Conservation (phyloP, 2,113 vertebrate species). For the Salvelinus sp. region DNA sequence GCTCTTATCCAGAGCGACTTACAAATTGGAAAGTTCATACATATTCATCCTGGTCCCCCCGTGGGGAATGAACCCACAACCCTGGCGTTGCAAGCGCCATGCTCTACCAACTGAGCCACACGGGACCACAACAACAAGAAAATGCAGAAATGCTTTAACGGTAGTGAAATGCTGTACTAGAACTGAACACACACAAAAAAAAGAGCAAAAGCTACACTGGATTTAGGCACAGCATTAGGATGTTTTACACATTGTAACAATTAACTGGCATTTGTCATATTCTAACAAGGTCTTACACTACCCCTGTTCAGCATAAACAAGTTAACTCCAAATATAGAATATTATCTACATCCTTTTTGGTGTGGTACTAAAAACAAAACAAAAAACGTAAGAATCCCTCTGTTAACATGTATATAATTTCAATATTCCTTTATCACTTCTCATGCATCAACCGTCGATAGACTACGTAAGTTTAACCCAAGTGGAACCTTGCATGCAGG, state of each 20-base stretch:
- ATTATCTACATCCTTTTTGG: background rate
- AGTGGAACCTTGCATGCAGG: slow-evolving; percentile 19
- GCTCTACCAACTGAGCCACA: too few relatives aligned
- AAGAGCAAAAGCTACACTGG: slow-evolving; percentile 38
- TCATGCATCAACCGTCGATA: slow-evolving; percentile 16
- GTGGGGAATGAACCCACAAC: too few relatives aligned
- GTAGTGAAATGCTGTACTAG: slow-evolving; percentile 27
- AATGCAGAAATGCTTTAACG: slow-evolving; percentile 27
- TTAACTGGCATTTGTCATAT: slow-evolving; percentile 3
- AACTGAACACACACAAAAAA: slow-evolving; percentile 24
- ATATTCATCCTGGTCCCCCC: too few relatives aligned
- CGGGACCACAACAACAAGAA: too few relatives aligned
- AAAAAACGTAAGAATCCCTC: slow-evolving; percentile 6
- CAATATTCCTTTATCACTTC: background rate
- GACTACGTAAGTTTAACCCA: slow-evolving; percentile 7
- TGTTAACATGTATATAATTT: slow-evolving; percentile 25
- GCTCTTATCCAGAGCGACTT: too few relatives aligned
- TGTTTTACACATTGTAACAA: slow-evolving; percentile 21
- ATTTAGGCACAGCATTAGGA: slow-evolving; percentile 49
- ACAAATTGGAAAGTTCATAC: too few relatives aligned
- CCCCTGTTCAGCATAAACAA: background rate
- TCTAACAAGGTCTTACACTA: background rate
- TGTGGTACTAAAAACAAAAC: slow-evolving; percentile 35
- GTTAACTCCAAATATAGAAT: slow-evolving; percentile 31
- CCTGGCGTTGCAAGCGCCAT: too few relatives aligned